phyloP scores from a whole-genome alignment of 2,113 vertebrate species.

The Oncorhynchus tshawytscha region DNA sequence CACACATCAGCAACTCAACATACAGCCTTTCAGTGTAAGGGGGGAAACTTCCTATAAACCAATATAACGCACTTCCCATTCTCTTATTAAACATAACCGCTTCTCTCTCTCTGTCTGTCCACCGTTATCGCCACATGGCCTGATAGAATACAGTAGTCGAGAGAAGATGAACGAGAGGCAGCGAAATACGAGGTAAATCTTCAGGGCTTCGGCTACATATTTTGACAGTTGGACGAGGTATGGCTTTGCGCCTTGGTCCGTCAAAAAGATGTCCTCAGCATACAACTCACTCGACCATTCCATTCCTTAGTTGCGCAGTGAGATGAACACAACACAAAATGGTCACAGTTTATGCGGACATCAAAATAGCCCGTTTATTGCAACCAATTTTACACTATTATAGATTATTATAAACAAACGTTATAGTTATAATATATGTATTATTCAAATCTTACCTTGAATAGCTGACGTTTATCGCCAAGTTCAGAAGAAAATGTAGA shows the following conservation, averaged over 20 bases:
- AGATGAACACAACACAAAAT: conserved; percentile 73
- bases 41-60: neutral
- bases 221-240: conserved; percentile 25
- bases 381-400: conserved; percentile 15
- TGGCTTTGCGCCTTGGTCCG: conserved; percentile 26
- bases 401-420: neutral
- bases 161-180: conserved; percentile 23
- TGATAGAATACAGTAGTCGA: conserved; percentile 7
- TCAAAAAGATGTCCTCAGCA: conserved; percentile 43
- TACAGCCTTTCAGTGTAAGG: neutral
- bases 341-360: conserved; percentile 54
- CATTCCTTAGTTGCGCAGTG: conserved; percentile 66
- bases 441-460: conserved; percentile 64
- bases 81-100: conserved; percentile 16
- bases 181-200: conserved; percentile 6
- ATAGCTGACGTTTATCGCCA: conserved; percentile 42
- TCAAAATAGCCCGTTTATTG: conserved; percentile 1
- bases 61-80: conserved; percentile 53
- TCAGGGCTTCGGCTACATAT: neutral
- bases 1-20: conserved; percentile 10
- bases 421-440: neutral
- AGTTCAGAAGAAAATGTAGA: conserved; percentile 51
- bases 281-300: conserved; percentile 40
- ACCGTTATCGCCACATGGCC: neutral
- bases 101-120: conserved; percentile 13